phyloP scores from a whole-genome alignment of 2,113 vertebrate genomes.

The Spermophilus dauricus region DNA sequence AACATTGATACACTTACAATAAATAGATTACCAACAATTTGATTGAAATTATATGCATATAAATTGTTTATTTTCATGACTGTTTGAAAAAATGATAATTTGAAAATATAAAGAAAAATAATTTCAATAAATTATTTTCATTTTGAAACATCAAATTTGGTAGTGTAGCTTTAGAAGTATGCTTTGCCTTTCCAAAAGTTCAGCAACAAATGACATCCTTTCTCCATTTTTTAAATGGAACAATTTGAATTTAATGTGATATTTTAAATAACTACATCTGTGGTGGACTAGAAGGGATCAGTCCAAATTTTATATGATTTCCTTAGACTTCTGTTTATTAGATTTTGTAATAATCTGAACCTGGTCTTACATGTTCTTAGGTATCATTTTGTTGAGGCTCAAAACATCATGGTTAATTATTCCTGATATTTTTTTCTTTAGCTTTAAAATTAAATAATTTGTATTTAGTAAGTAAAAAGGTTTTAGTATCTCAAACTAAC shows the following conservation, averaged over 20 bases:
- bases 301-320: slow-evolving; percentile 51
- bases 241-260: background rate
- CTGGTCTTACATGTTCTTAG: slow-evolving; percentile 17
- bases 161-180: background rate
- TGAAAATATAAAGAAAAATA: background rate
- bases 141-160: background rate
- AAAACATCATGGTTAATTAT: background rate
- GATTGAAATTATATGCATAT: background rate
- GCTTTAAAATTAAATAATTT: slow-evolving; percentile 59
- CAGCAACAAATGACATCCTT: background rate
- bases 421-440: slow-evolving; percentile 41
- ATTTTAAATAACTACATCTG: slow-evolving; percentile 41
- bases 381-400: slow-evolving; percentile 27
- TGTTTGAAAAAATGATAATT: background rate
- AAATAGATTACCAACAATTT: background rate
- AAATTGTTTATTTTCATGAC: background rate
- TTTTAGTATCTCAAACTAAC: background rate
- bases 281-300: slow-evolving; percentile 50
- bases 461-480: background rate
- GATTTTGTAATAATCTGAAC: slow-evolving; percentile 47
- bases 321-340: background rate
- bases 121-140: slow-evolving; percentile 49
- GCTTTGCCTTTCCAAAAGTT: background rate
- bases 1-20: background rate
- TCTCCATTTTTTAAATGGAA: background rate